Conservation (phyloP, 2,113 vertebrate genomes). For the Mionectes macconnelli region DNA sequence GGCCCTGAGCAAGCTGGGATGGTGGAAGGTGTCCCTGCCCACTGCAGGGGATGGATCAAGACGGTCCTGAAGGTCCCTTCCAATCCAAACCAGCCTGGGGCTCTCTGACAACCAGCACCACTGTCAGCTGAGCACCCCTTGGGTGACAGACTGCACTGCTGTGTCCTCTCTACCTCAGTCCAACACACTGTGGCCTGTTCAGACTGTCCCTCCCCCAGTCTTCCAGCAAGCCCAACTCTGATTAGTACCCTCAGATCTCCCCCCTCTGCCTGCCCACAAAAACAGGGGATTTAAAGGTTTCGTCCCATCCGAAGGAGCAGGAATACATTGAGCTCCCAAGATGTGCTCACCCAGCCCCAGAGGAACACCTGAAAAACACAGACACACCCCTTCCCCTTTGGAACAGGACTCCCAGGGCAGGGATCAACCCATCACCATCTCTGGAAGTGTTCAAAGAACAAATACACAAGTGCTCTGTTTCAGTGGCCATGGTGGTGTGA, state of each 20-base stretch:
- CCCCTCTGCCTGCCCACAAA: too few relatives aligned
- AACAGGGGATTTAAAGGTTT: not conserved
- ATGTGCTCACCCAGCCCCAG: not conserved
- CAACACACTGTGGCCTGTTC: not conserved
- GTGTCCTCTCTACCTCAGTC: not conserved
- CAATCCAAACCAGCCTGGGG: not conserved
- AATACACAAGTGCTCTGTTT: not conserved
- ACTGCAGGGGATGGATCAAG: not conserved
- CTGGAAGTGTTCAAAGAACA: fast-evolving
- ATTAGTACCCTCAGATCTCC: not conserved
- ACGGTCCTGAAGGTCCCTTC: not conserved
- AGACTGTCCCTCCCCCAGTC: fast-evolving
- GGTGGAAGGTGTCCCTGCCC: not conserved
- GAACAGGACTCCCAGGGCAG: not conserved
- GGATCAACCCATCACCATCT: too few relatives aligned
- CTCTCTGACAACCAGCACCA: not conserved
- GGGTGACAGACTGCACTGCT: fast-evolving
- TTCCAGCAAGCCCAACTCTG: not conserved
- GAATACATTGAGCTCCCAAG: fast-evolving
- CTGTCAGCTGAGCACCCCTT: fast-evolving
- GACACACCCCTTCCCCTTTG: not conserved
- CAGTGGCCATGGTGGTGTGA: fast-evolving
- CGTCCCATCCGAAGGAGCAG: not conserved
- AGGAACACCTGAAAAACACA: not conserved
- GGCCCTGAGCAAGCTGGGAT: not conserved